Percentiles rank a stretch among this genome's conserved stretches.
Conservation (phyloP, 23 tunicate species). For the Halocynthia roretzi region DNA sequence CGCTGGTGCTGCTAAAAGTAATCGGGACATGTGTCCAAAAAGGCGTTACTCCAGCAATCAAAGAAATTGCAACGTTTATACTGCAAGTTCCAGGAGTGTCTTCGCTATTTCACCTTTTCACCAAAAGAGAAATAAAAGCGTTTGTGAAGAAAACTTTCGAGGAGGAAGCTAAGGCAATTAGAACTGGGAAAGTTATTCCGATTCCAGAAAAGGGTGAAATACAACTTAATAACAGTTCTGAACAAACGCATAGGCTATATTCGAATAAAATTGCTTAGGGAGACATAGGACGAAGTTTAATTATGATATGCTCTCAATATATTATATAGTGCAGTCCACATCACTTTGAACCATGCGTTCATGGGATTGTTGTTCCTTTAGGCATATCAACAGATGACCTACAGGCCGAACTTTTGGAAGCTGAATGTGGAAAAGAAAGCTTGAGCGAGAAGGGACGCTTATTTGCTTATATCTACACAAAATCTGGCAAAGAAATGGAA, state of each 20-base stretch:
- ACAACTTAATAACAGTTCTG: no score
- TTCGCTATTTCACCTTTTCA: constrained; percentile 38
- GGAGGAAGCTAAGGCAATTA: constrained; percentile 1
- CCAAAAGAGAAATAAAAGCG: constrained; percentile 62
- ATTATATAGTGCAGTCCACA: background rate
- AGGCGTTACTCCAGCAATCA: constrained; percentile 34
- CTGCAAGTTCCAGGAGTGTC: constrained; percentile 43
- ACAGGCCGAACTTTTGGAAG: constrained; percentile 26
- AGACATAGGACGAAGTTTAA: background rate
- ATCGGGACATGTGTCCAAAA: constrained; percentile 30
- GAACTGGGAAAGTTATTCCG: constrained; percentile 23
- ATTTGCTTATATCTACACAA: constrained; percentile 89
- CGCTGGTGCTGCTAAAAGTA: constrained; percentile 32
- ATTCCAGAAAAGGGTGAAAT: constrained; percentile 73
- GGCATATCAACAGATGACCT: constrained; percentile 54
- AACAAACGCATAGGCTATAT: no score
- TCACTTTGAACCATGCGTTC: background rate
- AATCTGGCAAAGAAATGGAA: constrained; percentile 55
- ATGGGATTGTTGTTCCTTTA: background rate
- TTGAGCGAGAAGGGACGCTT: constrained; percentile 58
- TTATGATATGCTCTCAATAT: background rate
- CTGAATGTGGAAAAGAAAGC: constrained; percentile 45
- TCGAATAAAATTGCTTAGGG: no score
- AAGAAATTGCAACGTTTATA: constrained; percentile 44
- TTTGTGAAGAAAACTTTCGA: constrained; percentile 39